These are phyloP conservation scores for Cremastobaeus sp. DNA, from an alignment of 2,888 invertebrate species.

Conservation along the genomic window DNA sequence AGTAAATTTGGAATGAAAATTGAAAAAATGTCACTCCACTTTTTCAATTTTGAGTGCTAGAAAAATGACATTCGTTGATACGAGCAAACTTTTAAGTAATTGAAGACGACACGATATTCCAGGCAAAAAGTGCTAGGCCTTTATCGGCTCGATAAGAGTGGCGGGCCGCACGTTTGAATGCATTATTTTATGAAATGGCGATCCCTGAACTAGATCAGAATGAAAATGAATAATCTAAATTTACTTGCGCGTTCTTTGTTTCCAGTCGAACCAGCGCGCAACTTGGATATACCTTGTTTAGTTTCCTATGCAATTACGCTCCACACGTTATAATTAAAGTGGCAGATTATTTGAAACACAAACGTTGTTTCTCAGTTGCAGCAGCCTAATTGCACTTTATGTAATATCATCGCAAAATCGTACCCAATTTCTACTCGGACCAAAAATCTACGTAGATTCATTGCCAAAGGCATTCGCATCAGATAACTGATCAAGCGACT, in stretches of 20 bases:
- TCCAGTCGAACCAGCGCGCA: slow-evolving; percentile 5
- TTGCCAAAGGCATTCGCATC: too few relatives aligned
- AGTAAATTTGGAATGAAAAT: too few relatives aligned
- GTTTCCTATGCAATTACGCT: slow-evolving; percentile 19
- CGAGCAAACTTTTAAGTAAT: slow-evolving; percentile 22
- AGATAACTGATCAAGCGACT: too few relatives aligned
- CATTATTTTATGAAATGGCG: slow-evolving; percentile 12
- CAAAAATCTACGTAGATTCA: too few relatives aligned
- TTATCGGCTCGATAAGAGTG: slow-evolving; percentile 19
- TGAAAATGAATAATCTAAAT: slow-evolving; percentile 20
- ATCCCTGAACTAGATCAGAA: slow-evolving; percentile 29
- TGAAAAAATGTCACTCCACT: too few relatives aligned
- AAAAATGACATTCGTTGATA: too few relatives aligned
- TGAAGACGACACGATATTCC: slow-evolving; percentile 3
- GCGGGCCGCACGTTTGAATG: not conserved
- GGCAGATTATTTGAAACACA: slow-evolving; percentile 24
- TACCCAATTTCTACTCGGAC: too few relatives aligned
- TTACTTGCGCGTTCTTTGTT: not conserved
- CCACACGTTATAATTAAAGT: slow-evolving; percentile 26
- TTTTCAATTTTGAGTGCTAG: too few relatives aligned
- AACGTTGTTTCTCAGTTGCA: slow-evolving; percentile 5
- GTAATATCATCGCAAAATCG: not conserved
- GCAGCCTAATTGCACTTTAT: slow-evolving; percentile 1
- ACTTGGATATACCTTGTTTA: slow-evolving; percentile 19
- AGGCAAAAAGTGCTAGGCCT: not conserved